Percentiles rank a stretch among this genome's conserved stretches.
Conservation (phyloP, 2,797 vertebrate genomes). For the Pangasius macronema region DNA sequence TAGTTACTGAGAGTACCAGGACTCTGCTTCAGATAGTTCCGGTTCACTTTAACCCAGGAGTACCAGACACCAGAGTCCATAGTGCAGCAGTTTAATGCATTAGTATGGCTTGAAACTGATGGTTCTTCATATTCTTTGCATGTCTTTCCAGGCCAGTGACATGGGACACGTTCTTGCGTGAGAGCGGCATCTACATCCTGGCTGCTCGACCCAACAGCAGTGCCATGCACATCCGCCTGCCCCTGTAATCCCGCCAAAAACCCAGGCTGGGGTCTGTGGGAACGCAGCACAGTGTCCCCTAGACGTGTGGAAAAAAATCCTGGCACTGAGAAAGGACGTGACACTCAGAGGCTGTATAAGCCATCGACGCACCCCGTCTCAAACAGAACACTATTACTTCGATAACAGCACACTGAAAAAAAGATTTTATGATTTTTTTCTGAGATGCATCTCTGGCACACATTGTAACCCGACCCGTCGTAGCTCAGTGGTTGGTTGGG, state of each 20-base stretch:
- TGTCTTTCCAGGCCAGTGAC: slow-evolving; percentile 75
- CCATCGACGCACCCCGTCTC: slow-evolving; percentile 42
- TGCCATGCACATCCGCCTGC: slow-evolving; percentile 89
- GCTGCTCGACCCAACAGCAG: slow-evolving; percentile 92
- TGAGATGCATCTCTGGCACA: slow-evolving; percentile 20
- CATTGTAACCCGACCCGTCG: slow-evolving; percentile 8
- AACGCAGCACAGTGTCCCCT: slow-evolving; percentile 38
- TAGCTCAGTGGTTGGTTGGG: not conserved
- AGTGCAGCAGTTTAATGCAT: not conserved
- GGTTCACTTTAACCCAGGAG: not conserved
- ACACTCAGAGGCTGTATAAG: slow-evolving; percentile 55
- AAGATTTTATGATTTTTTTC: not conserved
- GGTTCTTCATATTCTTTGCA: not conserved
- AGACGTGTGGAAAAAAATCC: slow-evolving; percentile 42
- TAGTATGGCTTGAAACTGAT: not conserved
- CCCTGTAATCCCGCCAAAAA: slow-evolving; percentile 72
- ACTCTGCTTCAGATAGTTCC: not conserved
- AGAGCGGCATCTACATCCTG: slow-evolving; percentile 88
- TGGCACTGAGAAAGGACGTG: slow-evolving; percentile 47
- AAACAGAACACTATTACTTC: slow-evolving; percentile 36
- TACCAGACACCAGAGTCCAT: not conserved
- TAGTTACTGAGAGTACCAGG: not conserved
- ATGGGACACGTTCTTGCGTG: slow-evolving; percentile 86
- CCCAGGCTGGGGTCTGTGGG: slow-evolving; percentile 47
- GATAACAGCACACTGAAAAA: slow-evolving; percentile 1